phyloP scores from a whole-genome alignment of 1,140 invertebrate genomes.

The Brachionus koreanus region DNA sequence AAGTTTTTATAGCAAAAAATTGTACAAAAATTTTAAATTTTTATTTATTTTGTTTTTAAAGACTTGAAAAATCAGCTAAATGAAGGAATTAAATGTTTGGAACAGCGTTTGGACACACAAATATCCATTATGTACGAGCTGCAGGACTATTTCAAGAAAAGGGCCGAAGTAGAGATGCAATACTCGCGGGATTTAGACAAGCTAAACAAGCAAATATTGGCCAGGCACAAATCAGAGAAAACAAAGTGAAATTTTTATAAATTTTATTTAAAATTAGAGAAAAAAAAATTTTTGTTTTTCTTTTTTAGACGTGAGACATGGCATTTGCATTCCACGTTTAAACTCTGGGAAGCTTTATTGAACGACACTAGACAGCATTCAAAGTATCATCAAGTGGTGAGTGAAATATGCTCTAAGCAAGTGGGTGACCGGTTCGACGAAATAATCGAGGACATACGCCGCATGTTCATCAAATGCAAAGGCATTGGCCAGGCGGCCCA shows the following conservation, averaged over 20 bases:
- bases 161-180: conserved; percentile 86
- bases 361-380: conserved; percentile 79
- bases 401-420: conserved; percentile 80
- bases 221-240: conserved; percentile 83
- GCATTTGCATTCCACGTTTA: conserved; percentile 82
- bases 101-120: conserved; percentile 73
- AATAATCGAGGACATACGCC: conserved; percentile 80
- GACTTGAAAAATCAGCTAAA: conserved; percentile 84
- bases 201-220: conserved; percentile 75
- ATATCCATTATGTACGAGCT: conserved; percentile 73
- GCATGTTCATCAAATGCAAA: conserved; percentile 82
- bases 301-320: conserved; percentile 87
- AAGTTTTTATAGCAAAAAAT: conserved; percentile 19
- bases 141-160: conserved; percentile 82
- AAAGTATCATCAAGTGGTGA: conserved; percentile 77
- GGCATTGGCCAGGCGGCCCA: conserved; percentile 88
- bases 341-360: conserved; percentile 83
- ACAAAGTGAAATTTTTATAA: conserved; percentile 69
- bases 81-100: conserved; percentile 87
- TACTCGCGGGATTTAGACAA: conserved; percentile 88
- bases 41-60: conserved; percentile 60
- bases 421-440: conserved; percentile 74
- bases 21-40: background rate
- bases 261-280: background rate
- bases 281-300: background rate